A percentile compares a stretch with the other conserved stretches of the same genome.
These are phyloP conservation scores for Microctenopoma steveboyesi DNA, from an alignment of 2,797 vertebrate genomes.

Conservation along the genomic window DNA sequence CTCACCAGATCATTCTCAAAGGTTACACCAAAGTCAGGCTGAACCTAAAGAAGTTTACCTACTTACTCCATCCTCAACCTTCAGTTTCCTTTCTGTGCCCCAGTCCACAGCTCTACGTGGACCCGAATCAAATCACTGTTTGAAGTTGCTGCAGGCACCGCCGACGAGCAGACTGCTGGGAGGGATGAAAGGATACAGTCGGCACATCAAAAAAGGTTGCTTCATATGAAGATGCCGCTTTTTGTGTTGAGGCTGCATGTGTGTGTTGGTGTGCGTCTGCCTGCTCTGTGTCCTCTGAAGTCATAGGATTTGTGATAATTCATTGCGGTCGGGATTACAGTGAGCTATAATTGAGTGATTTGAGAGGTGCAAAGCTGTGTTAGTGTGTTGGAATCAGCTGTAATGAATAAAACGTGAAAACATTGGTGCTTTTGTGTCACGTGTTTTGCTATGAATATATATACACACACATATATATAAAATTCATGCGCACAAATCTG, in stretches of 20 bases:
- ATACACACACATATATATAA: background rate
- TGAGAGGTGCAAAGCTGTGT: conserved; percentile 23
- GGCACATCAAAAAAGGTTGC: conserved; percentile 57
- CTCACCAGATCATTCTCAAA: background rate
- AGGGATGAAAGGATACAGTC: conserved; percentile 60
- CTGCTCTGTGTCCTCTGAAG: conserved; percentile 37
- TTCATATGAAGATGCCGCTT: conserved; percentile 60
- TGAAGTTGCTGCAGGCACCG: conserved; percentile 57
- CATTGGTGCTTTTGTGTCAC: background rate
- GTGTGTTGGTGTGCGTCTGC: conserved; percentile 44
- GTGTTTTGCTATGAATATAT: background rate
- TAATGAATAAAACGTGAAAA: conserved; percentile 53
- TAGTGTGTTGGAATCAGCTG: conserved; percentile 11
- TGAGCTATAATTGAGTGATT: conserved; percentile 31
- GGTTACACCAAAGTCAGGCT: conserved; percentile 18
- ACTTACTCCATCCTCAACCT: conserved; percentile 24
- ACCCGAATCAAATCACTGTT: conserved; percentile 62
- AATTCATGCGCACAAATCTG: background rate
- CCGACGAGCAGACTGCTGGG: conserved; percentile 48
- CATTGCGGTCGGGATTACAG: conserved; percentile 25
- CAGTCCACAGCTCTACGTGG: conserved; percentile 53
- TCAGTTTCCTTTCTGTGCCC: conserved; percentile 22
- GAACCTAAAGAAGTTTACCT: conserved; percentile 25
- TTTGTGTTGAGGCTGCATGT: conserved; percentile 54
- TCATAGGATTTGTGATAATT: conserved; percentile 44